Conservation (phyloP, 2,113 vertebrate genomes). For the Raphicerus campestris region DNA sequence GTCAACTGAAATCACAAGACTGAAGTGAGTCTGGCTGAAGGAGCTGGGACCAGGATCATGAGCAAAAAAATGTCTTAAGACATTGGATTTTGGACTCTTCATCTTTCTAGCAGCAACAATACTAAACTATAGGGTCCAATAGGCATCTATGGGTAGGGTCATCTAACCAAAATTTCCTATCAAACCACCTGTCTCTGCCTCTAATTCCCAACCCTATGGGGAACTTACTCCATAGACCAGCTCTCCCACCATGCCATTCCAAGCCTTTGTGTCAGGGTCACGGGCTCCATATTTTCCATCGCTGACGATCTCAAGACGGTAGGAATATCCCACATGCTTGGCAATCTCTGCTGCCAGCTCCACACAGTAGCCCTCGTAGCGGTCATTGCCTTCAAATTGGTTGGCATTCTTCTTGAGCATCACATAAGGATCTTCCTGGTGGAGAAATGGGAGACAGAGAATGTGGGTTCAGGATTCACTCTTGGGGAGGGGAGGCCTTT, state of each 20-base stretch:
- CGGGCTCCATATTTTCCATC: slow-evolving; percentile 96
- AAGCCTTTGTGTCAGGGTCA: slow-evolving; percentile 94
- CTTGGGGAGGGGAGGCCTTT: background rate
- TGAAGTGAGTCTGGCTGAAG: background rate
- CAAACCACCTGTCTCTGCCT: background rate
- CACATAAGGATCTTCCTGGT: slow-evolving; percentile 96
- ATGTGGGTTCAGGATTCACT: background rate
- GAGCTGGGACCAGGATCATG: background rate
- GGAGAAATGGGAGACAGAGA: slow-evolving; percentile 24
- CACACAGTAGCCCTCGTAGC: slow-evolving; percentile 97
- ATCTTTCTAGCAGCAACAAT: background rate
- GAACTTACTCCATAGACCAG: slow-evolving; percentile 95
- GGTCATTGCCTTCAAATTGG: slow-evolving; percentile 92
- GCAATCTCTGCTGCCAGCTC: slow-evolving; percentile 97
- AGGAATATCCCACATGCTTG: slow-evolving; percentile 96
- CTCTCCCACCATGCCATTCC: slow-evolving; percentile 99
- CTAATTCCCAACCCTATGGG: background rate
- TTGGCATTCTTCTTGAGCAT: slow-evolving; percentile 99
- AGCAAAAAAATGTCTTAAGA: background rate
- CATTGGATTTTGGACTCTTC: background rate
- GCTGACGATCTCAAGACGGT: slow-evolving; percentile 93
- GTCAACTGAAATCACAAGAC: background rate
- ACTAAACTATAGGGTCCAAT: background rate
- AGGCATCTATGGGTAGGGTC: background rate
- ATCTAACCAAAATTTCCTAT: background rate